Conservation (phyloP, 1,140 invertebrate species). For the Gerris buenoi region DNA sequence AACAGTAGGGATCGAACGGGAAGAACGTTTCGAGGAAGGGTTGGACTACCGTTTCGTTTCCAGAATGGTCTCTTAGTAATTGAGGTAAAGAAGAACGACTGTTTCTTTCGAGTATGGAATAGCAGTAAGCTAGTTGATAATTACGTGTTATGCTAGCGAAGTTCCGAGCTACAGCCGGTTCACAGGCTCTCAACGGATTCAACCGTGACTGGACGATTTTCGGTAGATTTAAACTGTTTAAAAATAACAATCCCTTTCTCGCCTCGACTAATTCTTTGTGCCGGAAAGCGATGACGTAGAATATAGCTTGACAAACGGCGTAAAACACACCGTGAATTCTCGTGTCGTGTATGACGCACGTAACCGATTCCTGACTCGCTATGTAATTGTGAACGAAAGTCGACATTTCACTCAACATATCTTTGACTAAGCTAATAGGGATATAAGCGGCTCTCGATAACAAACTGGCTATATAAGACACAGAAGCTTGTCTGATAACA, state of each 20-base stretch:
- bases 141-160: slow-evolving; percentile 70
- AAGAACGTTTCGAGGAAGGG: slow-evolving; percentile 50
- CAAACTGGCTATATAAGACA: slow-evolving; percentile 60
- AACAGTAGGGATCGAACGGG: slow-evolving; percentile 64
- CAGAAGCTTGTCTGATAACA: slow-evolving; percentile 49
- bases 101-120: slow-evolving; percentile 77
- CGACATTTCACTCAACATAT: slow-evolving; percentile 44
- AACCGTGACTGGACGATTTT: slow-evolving; percentile 66
- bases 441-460: slow-evolving; percentile 52
- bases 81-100: slow-evolving; percentile 33
- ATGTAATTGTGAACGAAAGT: slow-evolving; percentile 64
- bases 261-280: slow-evolving; percentile 62
- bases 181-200: slow-evolving; percentile 71
- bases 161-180: slow-evolving; percentile 55
- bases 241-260: slow-evolving; percentile 55
- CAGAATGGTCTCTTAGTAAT: slow-evolving; percentile 34
- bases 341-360: slow-evolving; percentile 33
- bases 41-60: slow-evolving; percentile 27
- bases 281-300: slow-evolving; percentile 78
- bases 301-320: slow-evolving; percentile 73
- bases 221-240: slow-evolving; percentile 64
- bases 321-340: slow-evolving; percentile 74
- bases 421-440: slow-evolving; percentile 47
- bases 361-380: slow-evolving; percentile 36
- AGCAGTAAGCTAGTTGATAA: slow-evolving; percentile 86